Conservation (phyloP, 2,797 vertebrate species). For the Crenichthys baileyi region DNA sequence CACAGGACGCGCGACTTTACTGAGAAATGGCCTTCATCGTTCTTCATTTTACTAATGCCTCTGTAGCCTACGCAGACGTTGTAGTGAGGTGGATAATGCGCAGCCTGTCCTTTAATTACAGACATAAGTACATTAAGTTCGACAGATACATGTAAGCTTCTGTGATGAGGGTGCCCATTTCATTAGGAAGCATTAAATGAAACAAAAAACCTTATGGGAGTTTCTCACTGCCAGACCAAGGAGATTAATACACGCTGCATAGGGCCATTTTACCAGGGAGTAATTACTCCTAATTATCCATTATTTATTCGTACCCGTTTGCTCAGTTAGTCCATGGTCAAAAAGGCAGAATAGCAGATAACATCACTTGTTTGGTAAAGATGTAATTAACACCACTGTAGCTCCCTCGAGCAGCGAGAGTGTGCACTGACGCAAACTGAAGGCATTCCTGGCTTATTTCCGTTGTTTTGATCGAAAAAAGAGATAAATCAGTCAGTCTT, state of each 20-base stretch:
- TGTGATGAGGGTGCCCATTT: constrained; percentile 82
- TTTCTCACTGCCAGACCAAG: constrained; percentile 73
- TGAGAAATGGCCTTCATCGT: constrained; percentile 63
- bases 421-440: constrained; percentile 45
- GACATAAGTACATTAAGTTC: constrained; percentile 77
- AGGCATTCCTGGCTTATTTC: constrained; percentile 63
- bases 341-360: constrained; percentile 75
- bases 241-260: constrained; percentile 80
- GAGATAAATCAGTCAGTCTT: constrained; percentile 46
- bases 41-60: constrained; percentile 67
- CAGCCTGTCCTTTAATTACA: constrained; percentile 73
- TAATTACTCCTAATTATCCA: constrained; percentile 86
- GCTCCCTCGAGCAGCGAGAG: constrained; percentile 38
- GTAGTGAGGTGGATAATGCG: constrained; percentile 61
- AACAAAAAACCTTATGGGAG: constrained; percentile 79
- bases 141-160: constrained; percentile 77
- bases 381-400: constrained; percentile 73
- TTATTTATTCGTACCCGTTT: constrained; percentile 85
- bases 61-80: constrained; percentile 50
- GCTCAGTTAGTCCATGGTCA: constrained; percentile 84
- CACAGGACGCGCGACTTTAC: constrained; percentile 57
- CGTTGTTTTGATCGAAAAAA: constrained; percentile 62
- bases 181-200: constrained; percentile 82
- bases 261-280: constrained; percentile 78
- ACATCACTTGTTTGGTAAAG: constrained; percentile 78